phyloP scores from a whole-genome alignment of 64 coral and sea anemone species.

The Dendrophyllia cribrosa region DNA sequence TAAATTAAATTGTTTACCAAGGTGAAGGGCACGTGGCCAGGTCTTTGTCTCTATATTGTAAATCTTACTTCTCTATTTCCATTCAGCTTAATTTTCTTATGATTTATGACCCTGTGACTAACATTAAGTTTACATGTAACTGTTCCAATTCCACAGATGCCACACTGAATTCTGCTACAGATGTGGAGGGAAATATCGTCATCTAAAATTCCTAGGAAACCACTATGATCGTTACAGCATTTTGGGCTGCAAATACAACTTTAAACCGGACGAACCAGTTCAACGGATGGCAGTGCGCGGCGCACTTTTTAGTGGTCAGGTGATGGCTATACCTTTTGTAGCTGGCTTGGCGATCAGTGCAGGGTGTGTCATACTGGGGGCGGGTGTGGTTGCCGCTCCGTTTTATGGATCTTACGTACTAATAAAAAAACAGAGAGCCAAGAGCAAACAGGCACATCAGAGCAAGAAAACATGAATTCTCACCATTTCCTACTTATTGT shows the following conservation, averaged over 20 bases:
- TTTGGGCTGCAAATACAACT: constrained; percentile 94
- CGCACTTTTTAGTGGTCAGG: constrained; percentile 77
- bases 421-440: constrained; percentile 72
- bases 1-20: too few species aligned
- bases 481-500: too few species aligned
- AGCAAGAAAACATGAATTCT: background rate
- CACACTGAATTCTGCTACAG: constrained; percentile 93
- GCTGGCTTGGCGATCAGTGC: constrained; percentile 71
- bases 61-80: too few species aligned
- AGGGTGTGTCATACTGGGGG: constrained; percentile 73
- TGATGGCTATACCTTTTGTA: constrained; percentile 59
- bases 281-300: constrained; percentile 77
- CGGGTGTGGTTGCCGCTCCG: constrained; percentile 71
- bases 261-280: constrained; percentile 74
- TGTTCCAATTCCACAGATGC: constrained; percentile 41
- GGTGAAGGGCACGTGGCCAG: too few species aligned
- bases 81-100: too few species aligned
- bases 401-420: constrained; percentile 85
- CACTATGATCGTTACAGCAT: constrained; percentile 87
- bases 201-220: constrained; percentile 84
- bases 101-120: too few species aligned
- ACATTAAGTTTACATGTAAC: background rate
- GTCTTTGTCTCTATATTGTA: too few species aligned
- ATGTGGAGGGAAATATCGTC: constrained; percentile 77
- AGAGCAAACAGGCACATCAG: background rate